A percentile compares a stretch with the other conserved stretches of the same genome.
phyloP scores from a whole-genome alignment of 2,113 vertebrate genomes.

The Cranoglanis bouderius region DNA sequence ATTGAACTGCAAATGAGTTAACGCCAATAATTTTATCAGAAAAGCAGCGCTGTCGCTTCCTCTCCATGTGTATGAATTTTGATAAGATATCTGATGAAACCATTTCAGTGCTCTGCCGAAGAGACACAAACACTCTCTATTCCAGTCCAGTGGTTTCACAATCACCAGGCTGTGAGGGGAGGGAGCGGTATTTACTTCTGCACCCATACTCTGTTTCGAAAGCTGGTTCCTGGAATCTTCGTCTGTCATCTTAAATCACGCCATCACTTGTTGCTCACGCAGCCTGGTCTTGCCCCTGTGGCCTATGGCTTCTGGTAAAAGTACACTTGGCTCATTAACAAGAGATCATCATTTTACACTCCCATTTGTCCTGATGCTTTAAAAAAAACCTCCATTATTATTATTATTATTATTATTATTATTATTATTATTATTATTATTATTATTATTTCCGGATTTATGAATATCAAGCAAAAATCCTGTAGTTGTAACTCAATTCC shows the following conservation, averaged over 20 bases:
- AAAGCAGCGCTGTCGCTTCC: neutral
- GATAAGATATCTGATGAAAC: neutral
- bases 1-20: neutral
- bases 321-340: neutral
- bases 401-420: no score
- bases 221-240: constrained; percentile 6
- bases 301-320: neutral
- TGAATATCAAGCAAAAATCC: neutral
- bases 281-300: neutral
- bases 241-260: neutral
- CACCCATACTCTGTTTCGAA: neutral
- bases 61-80: neutral
- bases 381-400: no score
- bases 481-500: neutral
- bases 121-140: neutral
- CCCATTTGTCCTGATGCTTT: neutral
- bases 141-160: constrained; percentile 25
- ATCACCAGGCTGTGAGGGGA: neutral
- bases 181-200: constrained; percentile 16
- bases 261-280: constrained; percentile 18
- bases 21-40: neutral
- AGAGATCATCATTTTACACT: neutral
- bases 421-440: no score
- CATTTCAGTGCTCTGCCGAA: neutral
- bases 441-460: no score